Conservation (phyloP, 2,888 invertebrate species). For the Ypsolopha sequella region DNA sequence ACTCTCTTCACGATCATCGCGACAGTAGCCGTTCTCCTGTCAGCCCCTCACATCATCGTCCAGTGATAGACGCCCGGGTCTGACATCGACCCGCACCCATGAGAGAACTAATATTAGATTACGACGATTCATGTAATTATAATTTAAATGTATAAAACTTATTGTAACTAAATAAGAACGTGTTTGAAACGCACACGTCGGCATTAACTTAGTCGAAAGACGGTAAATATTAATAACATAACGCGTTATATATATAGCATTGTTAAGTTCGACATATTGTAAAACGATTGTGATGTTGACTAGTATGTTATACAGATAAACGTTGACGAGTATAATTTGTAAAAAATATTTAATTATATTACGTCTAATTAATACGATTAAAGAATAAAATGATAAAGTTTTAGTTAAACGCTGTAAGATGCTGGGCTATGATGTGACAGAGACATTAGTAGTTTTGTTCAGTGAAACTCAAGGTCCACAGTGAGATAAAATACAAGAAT, state of each 20-base stretch:
- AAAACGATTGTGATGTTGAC: conserved; percentile 64
- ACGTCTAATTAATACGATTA: conserved; percentile 33
- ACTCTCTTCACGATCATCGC: conserved; percentile 94
- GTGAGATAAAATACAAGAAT: conserved; percentile 1
- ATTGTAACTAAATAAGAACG: conserved; percentile 32
- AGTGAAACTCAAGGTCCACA: conserved; percentile 4
- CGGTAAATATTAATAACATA: conserved; percentile 37
- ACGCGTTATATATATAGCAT: conserved; percentile 32
- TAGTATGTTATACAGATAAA: conserved; percentile 54
- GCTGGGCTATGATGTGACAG: neutral
- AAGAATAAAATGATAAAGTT: conserved; percentile 22
- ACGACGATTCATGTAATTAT: conserved; percentile 28
- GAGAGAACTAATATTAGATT: conserved; percentile 54
- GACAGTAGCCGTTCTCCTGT: conserved; percentile 90
- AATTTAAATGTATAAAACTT: conserved; percentile 24
- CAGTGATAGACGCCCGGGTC: conserved; percentile 68
- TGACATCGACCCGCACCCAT: conserved; percentile 7
- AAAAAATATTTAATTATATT: conserved; percentile 38
- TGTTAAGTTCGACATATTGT: conserved; percentile 51
- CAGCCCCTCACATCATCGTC: conserved; percentile 95
- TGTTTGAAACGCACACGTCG: conserved; percentile 65
- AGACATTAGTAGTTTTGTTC: neutral
- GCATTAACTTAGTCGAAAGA: conserved; percentile 46
- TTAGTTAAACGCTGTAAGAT: conserved; percentile 14
- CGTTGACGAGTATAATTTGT: conserved; percentile 58